Evolutionary conservation across 2,797 vertebrate species (phyloP), one percentile per base, ranked within the genome.

Genomic region (Sebastes reedi): DNA sequence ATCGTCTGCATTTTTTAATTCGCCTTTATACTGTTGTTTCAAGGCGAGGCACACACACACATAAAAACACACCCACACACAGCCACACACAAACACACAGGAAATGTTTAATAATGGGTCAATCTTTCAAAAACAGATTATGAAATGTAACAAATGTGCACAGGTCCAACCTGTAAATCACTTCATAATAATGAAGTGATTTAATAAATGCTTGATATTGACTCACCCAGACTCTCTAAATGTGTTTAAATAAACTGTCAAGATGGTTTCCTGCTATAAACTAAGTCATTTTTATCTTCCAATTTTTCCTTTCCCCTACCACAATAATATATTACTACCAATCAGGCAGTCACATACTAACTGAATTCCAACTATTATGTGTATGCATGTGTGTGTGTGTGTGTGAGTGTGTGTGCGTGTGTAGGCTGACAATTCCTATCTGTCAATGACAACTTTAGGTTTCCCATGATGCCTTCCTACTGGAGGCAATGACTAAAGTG

Each of bases 281-380:
- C 50, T 60, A 67, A 67, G 71, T 67, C 12, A 81, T 82, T 74
- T 77, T 85, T 77, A 61, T 70, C 27, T 29, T 83, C 58, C 71
- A 75, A 27, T 83, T 77, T 80, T 58, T 46, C 36, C 6, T 36
- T 77, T 73, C 61, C 67, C 65, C 62, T 65, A 60, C 59, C 70
- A 79, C 55, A 39, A 10, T 78, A 59, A 80, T 83, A 75, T 79
- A 79, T 88, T 80, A 85, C 79, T 73, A 64, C 61, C 65, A 81
- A 42, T 61, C 60, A 84, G 64, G 34, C 77, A 77, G 65, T 76
- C 72, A 50, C 8, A 60, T 27, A 18, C 39, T 42, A 52, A 55
- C 73, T 4, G 18, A 50, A 20, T 50, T 50, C 20, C 46, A 50
- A 50, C 18, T 50, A 4, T 50, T 50, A 46, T 46, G 59, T 77